Conservation (phyloP, 1,140 invertebrate species). For the Calephelis virginiensis region DNA sequence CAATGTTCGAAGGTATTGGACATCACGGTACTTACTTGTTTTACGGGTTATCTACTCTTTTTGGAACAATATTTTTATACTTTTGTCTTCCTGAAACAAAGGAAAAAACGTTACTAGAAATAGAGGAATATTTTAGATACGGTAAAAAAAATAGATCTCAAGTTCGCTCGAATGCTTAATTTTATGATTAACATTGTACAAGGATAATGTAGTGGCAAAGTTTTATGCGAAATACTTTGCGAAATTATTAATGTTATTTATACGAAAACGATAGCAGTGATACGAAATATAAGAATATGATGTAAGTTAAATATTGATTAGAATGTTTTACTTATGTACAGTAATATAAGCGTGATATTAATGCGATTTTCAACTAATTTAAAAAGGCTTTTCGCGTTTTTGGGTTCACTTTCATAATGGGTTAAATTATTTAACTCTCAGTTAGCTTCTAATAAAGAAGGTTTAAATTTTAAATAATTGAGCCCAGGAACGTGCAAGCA, state of each 20-base stretch:
- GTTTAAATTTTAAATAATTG: too few relatives aligned
- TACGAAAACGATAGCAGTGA: background rate
- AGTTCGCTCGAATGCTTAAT: conserved; percentile 24
- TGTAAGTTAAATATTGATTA: too few relatives aligned
- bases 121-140: conserved; percentile 73
- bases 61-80: conserved; percentile 80
- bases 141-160: conserved; percentile 35
- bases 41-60: conserved; percentile 80
- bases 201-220: background rate
- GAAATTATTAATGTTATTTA: background rate
- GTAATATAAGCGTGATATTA: too few relatives aligned
- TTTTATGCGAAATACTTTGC: background rate
- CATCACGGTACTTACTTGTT: conserved; percentile 80
- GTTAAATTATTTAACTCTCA: too few relatives aligned
- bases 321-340: too few relatives aligned
- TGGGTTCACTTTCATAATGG: too few relatives aligned
- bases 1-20: conserved; percentile 77
- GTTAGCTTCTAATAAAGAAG: too few relatives aligned
- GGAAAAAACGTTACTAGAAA: conserved; percentile 83
- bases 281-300: too few relatives aligned
- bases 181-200: background rate
- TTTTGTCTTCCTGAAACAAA: conserved; percentile 85
- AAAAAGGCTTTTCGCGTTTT: too few relatives aligned
- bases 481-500: too few relatives aligned
- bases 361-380: too few relatives aligned